phyloP scores from a whole-genome alignment of 2,797 vertebrate genomes.

The Melanogrammus aeglefinus region DNA sequence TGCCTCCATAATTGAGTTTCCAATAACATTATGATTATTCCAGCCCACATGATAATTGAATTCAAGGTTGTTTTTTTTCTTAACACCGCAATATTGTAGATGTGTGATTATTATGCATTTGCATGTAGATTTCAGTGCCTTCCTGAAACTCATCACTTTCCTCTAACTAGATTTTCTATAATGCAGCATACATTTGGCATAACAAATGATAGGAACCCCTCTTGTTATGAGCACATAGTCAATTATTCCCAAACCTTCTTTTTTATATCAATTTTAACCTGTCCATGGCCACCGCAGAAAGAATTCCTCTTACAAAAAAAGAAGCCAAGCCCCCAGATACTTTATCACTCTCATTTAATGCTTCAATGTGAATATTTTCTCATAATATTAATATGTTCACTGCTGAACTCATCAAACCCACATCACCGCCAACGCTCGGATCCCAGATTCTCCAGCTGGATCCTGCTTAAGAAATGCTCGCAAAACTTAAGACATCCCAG shows the following conservation, averaged over 20 bases:
- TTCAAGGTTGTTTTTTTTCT: slow-evolving; percentile 85
- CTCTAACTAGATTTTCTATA: slow-evolving; percentile 99
- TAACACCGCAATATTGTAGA: slow-evolving; percentile 99
- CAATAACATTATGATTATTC: slow-evolving; percentile 99
- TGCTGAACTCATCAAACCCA: slow-evolving; percentile 74
- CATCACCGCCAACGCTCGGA: slow-evolving; percentile 63
- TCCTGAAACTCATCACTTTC: slow-evolving; percentile 93
- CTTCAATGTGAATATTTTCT: slow-evolving; percentile 70
- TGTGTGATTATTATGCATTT: slow-evolving; percentile 98
- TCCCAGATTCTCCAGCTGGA: slow-evolving; percentile 60
- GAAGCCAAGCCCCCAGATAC: slow-evolving; percentile 40
- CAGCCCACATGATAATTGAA: slow-evolving; percentile 98
- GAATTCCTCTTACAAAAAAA: slow-evolving; percentile 42
- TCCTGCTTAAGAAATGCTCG: slow-evolving; percentile 69
- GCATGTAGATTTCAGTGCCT: slow-evolving; percentile 94
- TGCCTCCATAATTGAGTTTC: slow-evolving; percentile 99
- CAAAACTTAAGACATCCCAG: slow-evolving; percentile 64
- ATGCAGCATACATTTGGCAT: slow-evolving; percentile 97
- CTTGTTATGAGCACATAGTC: slow-evolving; percentile 77
- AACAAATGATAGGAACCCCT: slow-evolving; percentile 77
- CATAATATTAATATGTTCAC: slow-evolving; percentile 72
- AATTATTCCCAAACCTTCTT: slow-evolving; percentile 80
- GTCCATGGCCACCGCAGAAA: slow-evolving; percentile 61
- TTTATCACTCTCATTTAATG: slow-evolving; percentile 65
- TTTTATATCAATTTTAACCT: slow-evolving; percentile 75